A percentile compares a stretch with the other conserved stretches of the same genome.
Evolutionary conservation across 2,113 vertebrate genomes (phyloP).

Genomic region (Nesospiza acunhae): DNA sequence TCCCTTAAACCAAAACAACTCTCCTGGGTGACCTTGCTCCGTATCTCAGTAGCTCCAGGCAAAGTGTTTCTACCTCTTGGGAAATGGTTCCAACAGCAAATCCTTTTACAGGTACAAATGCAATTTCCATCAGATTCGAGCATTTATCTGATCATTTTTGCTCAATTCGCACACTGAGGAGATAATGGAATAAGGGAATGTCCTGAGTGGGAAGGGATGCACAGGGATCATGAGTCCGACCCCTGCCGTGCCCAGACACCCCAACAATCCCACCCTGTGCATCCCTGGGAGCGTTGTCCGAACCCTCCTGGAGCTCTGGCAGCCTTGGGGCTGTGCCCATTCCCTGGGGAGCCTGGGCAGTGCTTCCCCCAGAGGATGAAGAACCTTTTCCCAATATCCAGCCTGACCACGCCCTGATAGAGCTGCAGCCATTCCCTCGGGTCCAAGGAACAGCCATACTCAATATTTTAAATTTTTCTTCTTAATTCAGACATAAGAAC

Average conservation of each 20-base stretch:
- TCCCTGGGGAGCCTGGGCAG: background rate
- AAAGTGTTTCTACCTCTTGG: background rate
- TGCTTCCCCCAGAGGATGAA: background rate
- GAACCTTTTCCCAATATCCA: background rate
- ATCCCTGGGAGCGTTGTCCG: fast-evolving
- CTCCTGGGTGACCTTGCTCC: background rate
- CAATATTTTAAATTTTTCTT: background rate
- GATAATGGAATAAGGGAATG: background rate
- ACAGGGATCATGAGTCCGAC: fast-evolving
- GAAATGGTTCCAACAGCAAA: background rate
- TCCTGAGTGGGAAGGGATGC: background rate
- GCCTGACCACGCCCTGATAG: no score
- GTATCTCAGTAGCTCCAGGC: background rate
- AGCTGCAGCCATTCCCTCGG: background rate
- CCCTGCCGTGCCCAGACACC: background rate
- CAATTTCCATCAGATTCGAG: background rate
- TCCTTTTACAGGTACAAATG: background rate
- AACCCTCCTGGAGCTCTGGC: background rate
- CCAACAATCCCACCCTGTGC: background rate
- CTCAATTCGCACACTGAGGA: background rate
- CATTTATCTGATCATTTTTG: background rate
- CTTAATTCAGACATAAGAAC: background rate
- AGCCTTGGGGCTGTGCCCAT: background rate
- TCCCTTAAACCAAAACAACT: background rate
- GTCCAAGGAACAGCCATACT: background rate